phyloP scores from a whole-genome alignment of 1,140 invertebrate genomes.

The Zaprionus davidi region DNA sequence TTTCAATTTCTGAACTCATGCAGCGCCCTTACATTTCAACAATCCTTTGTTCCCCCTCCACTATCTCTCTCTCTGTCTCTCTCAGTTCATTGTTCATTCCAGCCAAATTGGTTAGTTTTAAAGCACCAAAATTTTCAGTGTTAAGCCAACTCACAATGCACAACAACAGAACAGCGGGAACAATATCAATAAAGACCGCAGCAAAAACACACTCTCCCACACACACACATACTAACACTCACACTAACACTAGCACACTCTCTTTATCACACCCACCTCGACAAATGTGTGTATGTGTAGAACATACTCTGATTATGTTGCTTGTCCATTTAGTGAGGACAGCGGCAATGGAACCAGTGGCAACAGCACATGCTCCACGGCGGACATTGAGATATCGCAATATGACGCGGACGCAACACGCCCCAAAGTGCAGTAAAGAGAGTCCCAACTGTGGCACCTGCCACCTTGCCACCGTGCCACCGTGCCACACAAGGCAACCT shows the following conservation, averaged over 20 bases:
- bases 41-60: slow-evolving; percentile 33
- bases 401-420: slow-evolving; percentile 40
- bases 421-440: slow-evolving; percentile 60
- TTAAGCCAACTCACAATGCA: slow-evolving; percentile 38
- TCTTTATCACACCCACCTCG: slow-evolving; percentile 12
- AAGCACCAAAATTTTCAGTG: slow-evolving; percentile 52
- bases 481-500: neutral
- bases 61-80: slow-evolving; percentile 35
- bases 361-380: slow-evolving; percentile 45
- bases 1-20: slow-evolving; percentile 59
- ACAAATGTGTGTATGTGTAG: slow-evolving; percentile 12
- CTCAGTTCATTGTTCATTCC: slow-evolving; percentile 60
- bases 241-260: slow-evolving; percentile 18
- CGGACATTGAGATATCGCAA: slow-evolving; percentile 76
- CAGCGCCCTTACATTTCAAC: slow-evolving; percentile 48
- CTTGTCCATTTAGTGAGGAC: slow-evolving; percentile 69
- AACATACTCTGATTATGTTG: slow-evolving; percentile 60
- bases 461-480: slow-evolving; percentile 6
- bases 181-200: slow-evolving; percentile 12
- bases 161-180: slow-evolving; percentile 24
- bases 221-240: slow-evolving; percentile 11
- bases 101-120: slow-evolving; percentile 68
- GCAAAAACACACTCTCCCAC: slow-evolving; percentile 1
- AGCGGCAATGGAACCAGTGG: slow-evolving; percentile 42
- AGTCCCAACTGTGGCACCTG: neutral